Evolutionary conservation across 2,888 invertebrate species (phyloP), one percentile per base, ranked within the genome.

Genomic region (Herminia tarsipennalis): DNA sequence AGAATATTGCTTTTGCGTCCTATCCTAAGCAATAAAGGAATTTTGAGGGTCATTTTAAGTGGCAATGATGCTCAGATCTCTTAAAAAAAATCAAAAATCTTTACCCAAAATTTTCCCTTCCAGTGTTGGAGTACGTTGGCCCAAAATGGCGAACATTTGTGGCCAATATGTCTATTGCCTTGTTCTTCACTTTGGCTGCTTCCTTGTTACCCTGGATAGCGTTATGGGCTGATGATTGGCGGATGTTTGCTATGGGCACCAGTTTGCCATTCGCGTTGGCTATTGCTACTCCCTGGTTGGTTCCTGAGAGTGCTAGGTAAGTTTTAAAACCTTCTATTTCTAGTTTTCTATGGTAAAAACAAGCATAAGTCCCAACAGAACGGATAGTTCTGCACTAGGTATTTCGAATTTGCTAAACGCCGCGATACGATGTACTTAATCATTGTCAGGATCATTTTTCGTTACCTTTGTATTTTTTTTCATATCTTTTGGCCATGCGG

Each of bases 131-230:
- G 78, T 97, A 97, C 83, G 97, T 97, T 2, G 97, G 97, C 6
- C 97, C 97, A 22, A 96, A 96, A 88, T 97, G 97, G 95, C 93
- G 97, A 8, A 97, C 97, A 0, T 96, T 97, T 76, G 97, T 97
- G 0, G 97, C 97, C 13, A 97, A 97, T 80, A 96, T 97, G 95
- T 97, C 97, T 0, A 97, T 97, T 34, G 97, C 97, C 0, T 86
- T 97, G 25, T 97, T 97, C 92, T 97, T 97, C 89, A 97, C 97
- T 0, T 86, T 95, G 33, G 97, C 96, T 0, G 94, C 97, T 0
- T 95, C 95, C 4, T 72, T 95, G 4, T 78, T 98, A 37, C 97
- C 97, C 0, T 97, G 97, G 97, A 94, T 97, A 25, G 97, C 97
- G 0, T 93, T 95, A 57, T 95, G 92, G 83, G 86, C 97, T 9